These are phyloP conservation scores for Riptortus pedestris DNA, from an alignment of 1,140 invertebrate genomes.

Conservation along the genomic window DNA sequence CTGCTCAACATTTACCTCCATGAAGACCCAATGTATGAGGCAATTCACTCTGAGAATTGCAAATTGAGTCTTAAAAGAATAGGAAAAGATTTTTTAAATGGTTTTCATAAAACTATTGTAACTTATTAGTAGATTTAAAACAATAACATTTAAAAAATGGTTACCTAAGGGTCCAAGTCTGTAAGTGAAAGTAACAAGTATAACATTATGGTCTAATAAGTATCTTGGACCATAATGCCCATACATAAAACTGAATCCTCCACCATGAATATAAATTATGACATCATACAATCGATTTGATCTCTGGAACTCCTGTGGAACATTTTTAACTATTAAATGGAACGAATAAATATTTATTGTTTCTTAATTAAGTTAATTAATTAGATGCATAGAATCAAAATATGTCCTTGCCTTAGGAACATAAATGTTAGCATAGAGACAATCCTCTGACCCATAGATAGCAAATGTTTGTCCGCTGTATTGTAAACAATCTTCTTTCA, in stretches of 20 bases:
- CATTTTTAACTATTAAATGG: no score
- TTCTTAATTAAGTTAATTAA: no score
- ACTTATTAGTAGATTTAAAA: no score
- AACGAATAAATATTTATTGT: no score
- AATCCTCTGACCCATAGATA: neutral
- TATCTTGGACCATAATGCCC: constrained; percentile 37
- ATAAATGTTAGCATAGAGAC: neutral
- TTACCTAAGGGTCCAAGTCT: constrained; percentile 41
- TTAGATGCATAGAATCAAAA: no score
- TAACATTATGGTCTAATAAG: constrained; percentile 42
- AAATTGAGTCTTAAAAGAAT: no score
- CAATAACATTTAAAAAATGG: neutral
- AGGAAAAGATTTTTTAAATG: no score
- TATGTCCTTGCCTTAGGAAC: neutral
- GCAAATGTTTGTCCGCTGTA: neutral
- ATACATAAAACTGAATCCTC: constrained; percentile 39
- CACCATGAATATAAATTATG: constrained; percentile 44
- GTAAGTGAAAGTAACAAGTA: constrained; percentile 60
- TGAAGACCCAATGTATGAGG: no score
- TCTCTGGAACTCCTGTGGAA: neutral
- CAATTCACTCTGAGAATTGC: no score
- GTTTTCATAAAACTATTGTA: no score
- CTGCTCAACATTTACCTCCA: no score
- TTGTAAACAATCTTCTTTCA: neutral
- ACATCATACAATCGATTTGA: constrained; percentile 30